A percentile compares a stretch with the other conserved stretches of the same genome.
Conservation (phyloP, 2,888 invertebrate species). For the Eupsilia transversa region DNA sequence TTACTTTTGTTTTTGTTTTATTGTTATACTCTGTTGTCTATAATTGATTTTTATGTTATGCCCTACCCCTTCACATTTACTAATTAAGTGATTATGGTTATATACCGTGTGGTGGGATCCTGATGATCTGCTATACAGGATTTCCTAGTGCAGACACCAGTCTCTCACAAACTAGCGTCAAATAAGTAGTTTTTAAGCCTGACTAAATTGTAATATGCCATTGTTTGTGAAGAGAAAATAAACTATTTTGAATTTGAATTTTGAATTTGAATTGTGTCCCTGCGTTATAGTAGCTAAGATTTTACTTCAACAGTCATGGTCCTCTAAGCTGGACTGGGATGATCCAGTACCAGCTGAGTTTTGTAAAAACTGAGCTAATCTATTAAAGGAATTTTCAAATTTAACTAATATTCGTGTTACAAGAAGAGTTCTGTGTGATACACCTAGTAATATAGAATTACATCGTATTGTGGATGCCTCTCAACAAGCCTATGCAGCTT, state of each 20-base stretch:
- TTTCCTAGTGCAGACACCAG: not conserved
- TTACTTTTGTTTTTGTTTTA: not conserved
- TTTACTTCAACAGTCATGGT: conserved; percentile 1
- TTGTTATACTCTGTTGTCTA: not conserved
- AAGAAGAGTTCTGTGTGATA: not conserved
- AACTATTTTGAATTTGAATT: too few relatives aligned
- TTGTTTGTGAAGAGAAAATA: too few relatives aligned
- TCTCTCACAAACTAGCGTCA: not conserved
- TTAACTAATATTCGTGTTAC: not conserved
- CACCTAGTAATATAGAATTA: too few relatives aligned
- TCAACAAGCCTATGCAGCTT: too few relatives aligned
- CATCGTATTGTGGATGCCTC: too few relatives aligned
- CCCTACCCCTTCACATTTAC: not conserved
- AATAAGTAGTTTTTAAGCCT: not conserved
- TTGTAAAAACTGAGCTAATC: not conserved
- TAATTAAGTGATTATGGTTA: too few relatives aligned
- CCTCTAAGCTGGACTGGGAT: conserved; percentile 2
- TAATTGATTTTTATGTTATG: not conserved
- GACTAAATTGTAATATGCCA: too few relatives aligned
- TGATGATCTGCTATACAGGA: not conserved
- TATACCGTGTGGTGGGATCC: not conserved
- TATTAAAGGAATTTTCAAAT: not conserved
- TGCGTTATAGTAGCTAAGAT: not conserved
- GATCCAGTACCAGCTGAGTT: conserved; percentile 4
- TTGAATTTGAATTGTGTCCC: not conserved